Evolutionary conservation across 2,113 vertebrate species (phyloP), one percentile per base, ranked within the genome.

Genomic region (Actinemys pallida): DNA sequence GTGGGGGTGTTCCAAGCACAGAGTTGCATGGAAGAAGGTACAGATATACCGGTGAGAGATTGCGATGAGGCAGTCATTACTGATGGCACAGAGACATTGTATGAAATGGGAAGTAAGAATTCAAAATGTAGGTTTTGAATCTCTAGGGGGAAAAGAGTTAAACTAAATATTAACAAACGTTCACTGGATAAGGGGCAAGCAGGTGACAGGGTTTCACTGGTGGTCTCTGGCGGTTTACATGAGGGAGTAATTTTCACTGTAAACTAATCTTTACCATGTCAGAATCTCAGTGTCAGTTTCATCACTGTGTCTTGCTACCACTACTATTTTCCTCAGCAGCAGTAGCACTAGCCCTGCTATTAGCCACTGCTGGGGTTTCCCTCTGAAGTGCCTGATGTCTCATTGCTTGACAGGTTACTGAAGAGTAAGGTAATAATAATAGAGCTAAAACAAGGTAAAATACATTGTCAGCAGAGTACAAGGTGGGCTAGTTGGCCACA

Each of bases 291-390:
- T 94, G 92, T 93, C 94, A 97, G 93, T 96, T 97, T 97, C 97
- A 91, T 94, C 92, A 92, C 49, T 90, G 86, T 92, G 94, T 95
- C 97, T 97, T 95, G 90, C 95, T 95, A 84, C 89, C 95, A 97
- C 85, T 95, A 78, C 94, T 97, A 96, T 97, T 98, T 98, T 96
- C 96, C 97, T 93, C 97, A 97, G 96, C 95, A 90, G 97, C 94
- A 95, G 78, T 90, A 76, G 93, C 84, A 92, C 88, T 90, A 97
- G 95, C 93, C 93, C 92, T 97, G 95, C 92, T 97, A 97, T 97
- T 97, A 97, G 93, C 94, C 96, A 92, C 95, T 94, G 96, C 91
- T 95, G 95, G 90, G 84, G 90, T 94, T 94, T 97, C 86, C 90
- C 84, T 96, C 90, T 90, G 86, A 95, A 94, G 2, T 94, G 90